Evolutionary conservation across 2,113 vertebrate genomes (phyloP), one percentile per base, ranked within the genome.

Genomic region (Barnardius zonarius): DNA sequence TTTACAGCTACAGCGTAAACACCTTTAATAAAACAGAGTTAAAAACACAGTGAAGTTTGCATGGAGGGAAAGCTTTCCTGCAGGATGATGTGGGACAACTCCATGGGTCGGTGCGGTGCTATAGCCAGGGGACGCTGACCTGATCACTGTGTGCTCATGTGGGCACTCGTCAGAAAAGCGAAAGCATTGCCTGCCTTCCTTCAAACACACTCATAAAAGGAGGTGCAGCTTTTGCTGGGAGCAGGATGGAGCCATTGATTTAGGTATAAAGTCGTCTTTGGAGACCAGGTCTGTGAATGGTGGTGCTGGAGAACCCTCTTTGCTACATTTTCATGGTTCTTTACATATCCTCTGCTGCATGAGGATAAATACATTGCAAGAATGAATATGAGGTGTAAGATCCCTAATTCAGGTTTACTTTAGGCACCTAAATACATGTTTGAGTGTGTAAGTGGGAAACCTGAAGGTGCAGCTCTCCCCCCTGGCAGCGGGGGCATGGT

Each of bases 401-500:
- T 19, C 51, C 17, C 22, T 17, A 7, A 44, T 48, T 16, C 1
- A 4, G 15, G n/a, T 63, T 83, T 9, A 37, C 12, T 59, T 79
- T 18, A 44, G 83, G 31, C 37, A n/a, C 48, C n/a, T 54, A 23
- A 78, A 33, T 33, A 19, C 1, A 0, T 2, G 3, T 48, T 68
- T 51, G 70, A 61, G 33, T 0, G 0, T 10, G 8, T 6, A 35
- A 57, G 70, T 28, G 52, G 62, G 46, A 87, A 35, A 14, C 73
- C 2, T 31, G 1, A 17, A 52, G 77, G 61, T 35, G 33, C 37
- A 67, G n/a, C 39, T 85, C 8, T 63, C 3, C 43, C 37, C n/a
- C 37, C 23, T 24, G 84, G 59, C 9, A 5, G 35, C 0, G 0
- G n/a, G 72, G 61, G 22, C 15, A 6, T 1, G 19, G 30, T 13